Evolutionary conservation across 2,888 invertebrate genomes (phyloP).

Genomic region (Neoascia interrupta): DNA sequence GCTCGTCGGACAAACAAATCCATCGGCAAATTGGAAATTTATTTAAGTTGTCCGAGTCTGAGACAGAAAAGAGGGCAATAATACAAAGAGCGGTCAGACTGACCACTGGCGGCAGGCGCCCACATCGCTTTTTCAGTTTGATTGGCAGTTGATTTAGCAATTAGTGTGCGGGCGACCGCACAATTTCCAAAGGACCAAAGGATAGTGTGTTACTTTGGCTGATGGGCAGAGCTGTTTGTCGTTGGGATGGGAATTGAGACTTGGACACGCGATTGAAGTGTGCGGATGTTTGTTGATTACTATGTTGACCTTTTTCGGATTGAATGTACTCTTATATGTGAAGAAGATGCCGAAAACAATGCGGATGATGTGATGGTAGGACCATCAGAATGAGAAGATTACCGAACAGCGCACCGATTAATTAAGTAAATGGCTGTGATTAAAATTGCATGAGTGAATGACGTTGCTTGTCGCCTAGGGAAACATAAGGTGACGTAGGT

Average conservation of each 20-base stretch:
- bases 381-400: constrained; percentile 13
- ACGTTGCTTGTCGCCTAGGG: constrained; percentile 34
- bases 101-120: constrained; percentile 54
- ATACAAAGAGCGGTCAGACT: constrained; percentile 13
- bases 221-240: constrained; percentile 5
- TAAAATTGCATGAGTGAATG: constrained; percentile 60
- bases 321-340: constrained; percentile 1
- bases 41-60: constrained; percentile 13
- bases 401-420: constrained; percentile 36
- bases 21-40: constrained; percentile 66
- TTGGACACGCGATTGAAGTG: constrained; percentile 67
- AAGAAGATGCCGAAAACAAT: constrained; percentile 3
- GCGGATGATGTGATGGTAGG: constrained; percentile 46
- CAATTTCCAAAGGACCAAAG: constrained; percentile 22
- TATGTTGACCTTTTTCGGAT: constrained; percentile 37
- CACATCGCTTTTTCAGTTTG: constrained; percentile 61
- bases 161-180: constrained; percentile 67
- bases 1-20: constrained; percentile 34
- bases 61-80: neutral
- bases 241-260: constrained; percentile 42
- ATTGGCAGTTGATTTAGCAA: constrained; percentile 67
- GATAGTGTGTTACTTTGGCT: constrained; percentile 7
- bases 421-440: constrained; percentile 63
- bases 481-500: constrained; percentile 48
- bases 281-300: constrained; percentile 63